Base-by-base conservation (phyloP, 2,888 invertebrate genomes). In the Ormia ochracea region DNA sequence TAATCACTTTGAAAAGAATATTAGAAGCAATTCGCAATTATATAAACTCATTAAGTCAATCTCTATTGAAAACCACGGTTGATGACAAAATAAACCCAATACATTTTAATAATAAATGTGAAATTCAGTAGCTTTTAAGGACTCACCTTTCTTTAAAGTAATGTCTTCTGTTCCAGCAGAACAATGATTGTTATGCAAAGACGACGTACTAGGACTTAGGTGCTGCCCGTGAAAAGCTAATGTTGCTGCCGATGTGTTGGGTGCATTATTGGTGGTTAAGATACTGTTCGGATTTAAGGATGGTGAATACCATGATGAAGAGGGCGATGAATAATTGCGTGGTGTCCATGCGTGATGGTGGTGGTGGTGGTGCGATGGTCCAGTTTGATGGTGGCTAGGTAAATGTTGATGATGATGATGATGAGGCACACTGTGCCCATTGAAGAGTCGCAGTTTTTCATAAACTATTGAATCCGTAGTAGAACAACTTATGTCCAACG, bases 371-470 rank as follows among this genome's bases (percentile, higher is more conserved):
- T 72, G 70, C 1, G 50, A 28, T 7, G 36, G 23, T 2, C 69
- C 52, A 10, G 81, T 81, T 21, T 77, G 82, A 77, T 82, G 65
- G 26, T 83, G 82, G 2, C 81, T 83, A 21, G 83, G 83, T 12
- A 84, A 83, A 45, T 78, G 83, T 43, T 78, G 81, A 3, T 81
- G 82, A 21, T 82, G 83, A 7, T 76, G 84, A 43, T 65, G 84
- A 54, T 65, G 84, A 56, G 76, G 75, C 12, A 84, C 83, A 1
- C 45, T 38, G 58, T 85, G 84, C 63, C 84, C 84, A 69, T 89
- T 89, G 14, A 89, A 78, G 38, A 88, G 80, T 43, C 88, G 86
- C 10, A 89, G 82, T 82, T 89, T 89, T 75, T 89, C 89, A 76
- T 89, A 89, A n/a, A 88, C 84, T 10, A 78, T 70, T 31, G 79